A percentile compares a stretch with the other conserved stretches of the same genome.
phyloP scores from a whole-genome alignment of 2,797 vertebrate genomes.

The Staurois parvus region DNA sequence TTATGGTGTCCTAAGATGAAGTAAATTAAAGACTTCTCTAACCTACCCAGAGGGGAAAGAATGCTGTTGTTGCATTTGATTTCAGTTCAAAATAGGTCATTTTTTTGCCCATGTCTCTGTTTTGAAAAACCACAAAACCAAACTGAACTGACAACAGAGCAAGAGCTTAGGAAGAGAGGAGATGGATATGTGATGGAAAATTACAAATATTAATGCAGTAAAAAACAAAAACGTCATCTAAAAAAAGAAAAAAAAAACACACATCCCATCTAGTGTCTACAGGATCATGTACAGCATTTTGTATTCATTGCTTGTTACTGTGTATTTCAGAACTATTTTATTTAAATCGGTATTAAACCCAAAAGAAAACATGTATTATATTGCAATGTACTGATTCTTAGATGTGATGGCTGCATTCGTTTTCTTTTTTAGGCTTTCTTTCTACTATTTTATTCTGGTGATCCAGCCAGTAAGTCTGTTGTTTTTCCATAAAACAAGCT shows the following conservation, averaged over 20 bases:
- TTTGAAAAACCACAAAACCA: slow-evolving; percentile 48
- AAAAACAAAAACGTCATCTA: background rate
- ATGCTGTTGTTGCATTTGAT: slow-evolving; percentile 4
- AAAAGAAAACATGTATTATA: too few relatives aligned
- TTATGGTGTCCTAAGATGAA: slow-evolving; percentile 8
- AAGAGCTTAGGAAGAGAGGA: slow-evolving; percentile 17
- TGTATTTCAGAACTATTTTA: too few relatives aligned
- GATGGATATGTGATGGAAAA: slow-evolving; percentile 5
- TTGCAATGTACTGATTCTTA: too few relatives aligned
- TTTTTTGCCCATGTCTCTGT: slow-evolving; percentile 36
- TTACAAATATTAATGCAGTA: background rate
- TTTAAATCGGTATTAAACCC: too few relatives aligned
- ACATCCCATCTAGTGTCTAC: too few relatives aligned
- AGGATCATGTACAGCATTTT: too few relatives aligned
- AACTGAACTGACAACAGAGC: slow-evolving; percentile 20
- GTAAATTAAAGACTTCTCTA: slow-evolving; percentile 46
- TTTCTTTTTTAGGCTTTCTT: too few relatives aligned
- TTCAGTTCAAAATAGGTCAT: slow-evolving; percentile 25
- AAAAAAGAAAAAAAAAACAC: background rate
- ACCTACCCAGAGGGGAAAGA: slow-evolving; percentile 22
- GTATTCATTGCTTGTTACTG: too few relatives aligned
- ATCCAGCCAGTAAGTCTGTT: too few relatives aligned
- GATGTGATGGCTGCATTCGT: too few relatives aligned
- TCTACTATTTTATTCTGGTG: too few relatives aligned
- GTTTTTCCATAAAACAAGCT: too few relatives aligned